A percentile compares a stretch with the other conserved stretches of the same genome.
Conservation (phyloP, 2,113 vertebrate genomes). For the Mustelus asterias region DNA sequence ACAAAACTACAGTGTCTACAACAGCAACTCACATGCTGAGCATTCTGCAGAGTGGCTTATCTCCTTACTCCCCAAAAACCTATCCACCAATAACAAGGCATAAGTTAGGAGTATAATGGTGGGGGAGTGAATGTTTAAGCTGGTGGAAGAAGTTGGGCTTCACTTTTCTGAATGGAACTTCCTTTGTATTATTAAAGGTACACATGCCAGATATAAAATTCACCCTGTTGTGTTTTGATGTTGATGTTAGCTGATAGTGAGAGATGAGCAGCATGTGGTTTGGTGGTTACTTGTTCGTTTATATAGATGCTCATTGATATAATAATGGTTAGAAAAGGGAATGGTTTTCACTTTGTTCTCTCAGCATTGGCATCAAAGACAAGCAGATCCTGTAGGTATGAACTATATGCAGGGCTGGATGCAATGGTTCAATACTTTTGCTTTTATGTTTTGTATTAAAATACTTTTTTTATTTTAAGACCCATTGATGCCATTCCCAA, state of each 20-base stretch:
- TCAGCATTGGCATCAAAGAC: background rate
- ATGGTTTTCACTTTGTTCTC: background rate
- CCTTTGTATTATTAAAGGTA: no score
- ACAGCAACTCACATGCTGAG: no score
- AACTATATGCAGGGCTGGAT: background rate
- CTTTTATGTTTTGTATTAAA: background rate
- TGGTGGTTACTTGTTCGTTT: background rate
- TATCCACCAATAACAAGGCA: no score
- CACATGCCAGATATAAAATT: background rate
- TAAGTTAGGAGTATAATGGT: no score
- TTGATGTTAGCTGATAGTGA: constrained; percentile 1
- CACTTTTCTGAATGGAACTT: no score
- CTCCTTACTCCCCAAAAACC: no score
- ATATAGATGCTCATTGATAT: background rate
- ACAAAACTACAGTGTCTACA: no score
- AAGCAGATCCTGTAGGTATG: background rate
- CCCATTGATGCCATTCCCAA: background rate
- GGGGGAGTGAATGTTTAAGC: no score
- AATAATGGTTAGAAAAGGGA: constrained; percentile 3
- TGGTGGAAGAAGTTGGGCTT: no score
- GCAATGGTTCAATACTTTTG: background rate
- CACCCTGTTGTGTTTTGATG: background rate
- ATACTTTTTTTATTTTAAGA: background rate
- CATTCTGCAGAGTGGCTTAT: no score
- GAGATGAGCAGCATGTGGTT: background rate